Evolutionary conservation across 1,140 invertebrate species (phyloP).

Genomic region (Galendromus occidentalis): DNA sequence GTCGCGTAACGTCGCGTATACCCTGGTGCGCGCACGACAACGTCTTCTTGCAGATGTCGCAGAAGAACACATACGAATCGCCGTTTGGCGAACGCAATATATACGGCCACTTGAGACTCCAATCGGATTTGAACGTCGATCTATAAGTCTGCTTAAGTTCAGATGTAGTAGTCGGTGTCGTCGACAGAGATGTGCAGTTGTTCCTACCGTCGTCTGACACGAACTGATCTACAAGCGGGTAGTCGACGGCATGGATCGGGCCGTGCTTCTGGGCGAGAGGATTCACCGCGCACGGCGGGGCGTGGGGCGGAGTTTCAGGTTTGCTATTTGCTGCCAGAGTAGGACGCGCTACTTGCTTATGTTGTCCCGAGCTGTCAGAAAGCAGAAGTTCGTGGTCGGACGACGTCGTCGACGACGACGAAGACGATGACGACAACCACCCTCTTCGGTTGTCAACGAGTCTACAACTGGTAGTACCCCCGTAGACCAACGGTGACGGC

Average conservation of each 20-base stretch:
- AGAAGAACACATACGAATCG: constrained; percentile 5
- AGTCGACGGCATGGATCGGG: not conserved
- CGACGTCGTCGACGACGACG: not conserved
- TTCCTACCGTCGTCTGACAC: not conserved
- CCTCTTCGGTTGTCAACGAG: not conserved
- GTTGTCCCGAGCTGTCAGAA: not conserved
- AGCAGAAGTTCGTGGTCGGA: not conserved
- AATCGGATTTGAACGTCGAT: constrained; percentile 4
- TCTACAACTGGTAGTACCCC: not conserved
- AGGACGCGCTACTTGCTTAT: not conserved
- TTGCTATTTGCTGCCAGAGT: not conserved
- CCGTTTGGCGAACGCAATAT: not conserved
- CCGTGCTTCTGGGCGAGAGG: not conserved
- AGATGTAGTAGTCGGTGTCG: not conserved
- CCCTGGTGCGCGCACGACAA: constrained; percentile 7
- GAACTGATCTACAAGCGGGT: too few relatives aligned
- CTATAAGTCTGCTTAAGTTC: not conserved
- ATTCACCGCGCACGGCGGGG: not conserved
- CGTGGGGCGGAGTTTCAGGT: not conserved
- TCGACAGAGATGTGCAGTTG: not conserved
- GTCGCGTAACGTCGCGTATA: not conserved
- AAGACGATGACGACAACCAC: not conserved
- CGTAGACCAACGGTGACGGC: not conserved
- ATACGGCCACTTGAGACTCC: constrained; percentile 9
- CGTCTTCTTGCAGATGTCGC: constrained; percentile 3